phyloP scores from a whole-genome alignment of 1,140 invertebrate species.

The Drosophila repleta region DNA sequence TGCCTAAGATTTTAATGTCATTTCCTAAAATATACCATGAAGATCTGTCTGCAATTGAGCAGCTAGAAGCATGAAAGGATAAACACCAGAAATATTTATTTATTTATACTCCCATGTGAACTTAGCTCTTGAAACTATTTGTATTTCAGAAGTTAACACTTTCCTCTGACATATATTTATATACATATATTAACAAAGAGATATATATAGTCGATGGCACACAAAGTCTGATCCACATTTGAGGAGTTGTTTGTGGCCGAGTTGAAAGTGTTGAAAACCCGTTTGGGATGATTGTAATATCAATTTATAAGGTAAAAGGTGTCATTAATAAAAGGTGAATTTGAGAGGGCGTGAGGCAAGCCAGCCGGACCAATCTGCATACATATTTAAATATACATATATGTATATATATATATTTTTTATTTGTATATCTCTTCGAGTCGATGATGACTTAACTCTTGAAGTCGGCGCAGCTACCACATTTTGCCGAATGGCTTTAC shows the following conservation, averaged over 20 bases:
- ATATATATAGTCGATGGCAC: background rate
- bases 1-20: too few species aligned
- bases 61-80: too few species aligned
- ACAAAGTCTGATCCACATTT: background rate
- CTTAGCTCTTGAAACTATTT: too few species aligned
- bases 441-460: constrained; percentile 13
- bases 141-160: too few species aligned
- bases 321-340: constrained; percentile 11
- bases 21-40: too few species aligned
- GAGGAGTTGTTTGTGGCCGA: background rate
- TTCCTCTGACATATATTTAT: background rate
- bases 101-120: too few species aligned
- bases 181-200: background rate
- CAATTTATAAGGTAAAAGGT: constrained; percentile 19
- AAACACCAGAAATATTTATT: too few species aligned
- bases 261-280: constrained; percentile 1
- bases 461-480: constrained; percentile 19
- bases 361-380: background rate
- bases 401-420: background rate
- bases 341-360: constrained; percentile 17
- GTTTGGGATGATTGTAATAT: constrained; percentile 10
- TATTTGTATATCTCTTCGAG: constrained; percentile 1
- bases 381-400: background rate
- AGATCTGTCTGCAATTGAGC: too few species aligned
- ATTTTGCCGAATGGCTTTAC: constrained; percentile 26